Percentiles rank a stretch among this genome's conserved stretches.
Conservation (phyloP, 2,113 vertebrate genomes). For the Thamnaconus septentrionalis region DNA sequence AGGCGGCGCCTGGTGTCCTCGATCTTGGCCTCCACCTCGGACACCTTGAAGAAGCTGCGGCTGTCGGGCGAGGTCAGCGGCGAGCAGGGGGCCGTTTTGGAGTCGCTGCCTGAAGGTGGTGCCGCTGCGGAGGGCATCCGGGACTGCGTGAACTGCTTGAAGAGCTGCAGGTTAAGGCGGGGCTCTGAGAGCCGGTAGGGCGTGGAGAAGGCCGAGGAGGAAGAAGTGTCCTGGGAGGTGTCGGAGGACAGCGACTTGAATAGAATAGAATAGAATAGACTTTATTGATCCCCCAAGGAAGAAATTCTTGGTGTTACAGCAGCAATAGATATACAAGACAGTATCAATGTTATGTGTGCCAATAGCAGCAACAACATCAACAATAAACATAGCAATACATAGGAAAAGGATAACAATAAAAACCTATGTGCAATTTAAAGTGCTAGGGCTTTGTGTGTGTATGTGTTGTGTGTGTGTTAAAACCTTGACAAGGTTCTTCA, state of each 20-base stretch:
- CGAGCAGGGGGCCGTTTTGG: constrained; percentile 93
- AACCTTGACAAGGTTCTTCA: constrained; percentile 86
- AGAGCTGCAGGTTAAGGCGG: constrained; percentile 93
- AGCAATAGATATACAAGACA: no score
- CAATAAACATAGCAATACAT: no score
- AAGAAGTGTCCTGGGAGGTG: constrained; percentile 84
- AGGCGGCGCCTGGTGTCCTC: constrained; percentile 96
- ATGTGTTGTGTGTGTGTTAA: no score
- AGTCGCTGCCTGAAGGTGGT: constrained; percentile 74
- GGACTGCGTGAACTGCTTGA: constrained; percentile 93
- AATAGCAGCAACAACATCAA: no score
- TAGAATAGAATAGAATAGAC: no score
- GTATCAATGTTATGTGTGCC: no score
- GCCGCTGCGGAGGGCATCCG: constrained; percentile 64
- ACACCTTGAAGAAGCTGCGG: constrained; percentile 94
- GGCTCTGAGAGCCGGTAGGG: constrained; percentile 83
- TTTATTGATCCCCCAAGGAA: no score
- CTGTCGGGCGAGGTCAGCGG: constrained; percentile 88
- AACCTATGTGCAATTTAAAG: no score
- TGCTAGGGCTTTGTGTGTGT: no score
- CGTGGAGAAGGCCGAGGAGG: constrained; percentile 53
- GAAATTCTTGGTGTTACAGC: no score
- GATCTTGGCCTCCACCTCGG: constrained; percentile 93
- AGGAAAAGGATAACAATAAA: no score
- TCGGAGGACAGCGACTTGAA: constrained; percentile 92